These are phyloP conservation scores for Pitangus sulphuratus DNA, from an alignment of 2,797 vertebrate species.

Conservation along the genomic window DNA sequence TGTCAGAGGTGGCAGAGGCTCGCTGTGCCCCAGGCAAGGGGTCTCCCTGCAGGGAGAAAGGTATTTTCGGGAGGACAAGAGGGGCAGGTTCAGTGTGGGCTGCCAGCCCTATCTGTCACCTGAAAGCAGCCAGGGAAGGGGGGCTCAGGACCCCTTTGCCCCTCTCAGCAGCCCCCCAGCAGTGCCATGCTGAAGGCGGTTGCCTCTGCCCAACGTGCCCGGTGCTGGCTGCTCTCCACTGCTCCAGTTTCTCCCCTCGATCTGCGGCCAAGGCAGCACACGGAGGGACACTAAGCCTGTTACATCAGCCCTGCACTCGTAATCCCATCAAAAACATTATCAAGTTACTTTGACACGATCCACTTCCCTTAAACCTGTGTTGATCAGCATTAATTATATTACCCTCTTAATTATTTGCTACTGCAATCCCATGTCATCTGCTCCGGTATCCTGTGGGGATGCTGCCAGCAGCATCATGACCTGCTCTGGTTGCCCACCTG, in stretches of 20 bases:
- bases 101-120: background rate
- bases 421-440: slow-evolving; percentile 41
- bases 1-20: background rate
- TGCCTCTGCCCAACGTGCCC: rapidly evolving
- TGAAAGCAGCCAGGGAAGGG: background rate
- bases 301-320: slow-evolving; percentile 46
- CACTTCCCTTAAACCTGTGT: slow-evolving; percentile 67
- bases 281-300: slow-evolving; percentile 35
- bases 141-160: background rate
- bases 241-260: background rate
- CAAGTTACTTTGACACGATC: slow-evolving; percentile 69
- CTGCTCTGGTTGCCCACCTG: background rate
- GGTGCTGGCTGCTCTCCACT: background rate
- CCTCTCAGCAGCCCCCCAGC: background rate
- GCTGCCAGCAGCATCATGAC: background rate
- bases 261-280: background rate
- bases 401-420: slow-evolving; percentile 68
- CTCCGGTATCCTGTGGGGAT: background rate
- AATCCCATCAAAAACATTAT: slow-evolving; percentile 68
- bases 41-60: rapidly evolving
- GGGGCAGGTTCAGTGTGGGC: rapidly evolving
- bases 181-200: rapidly evolving
- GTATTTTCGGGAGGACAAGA: background rate
- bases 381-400: slow-evolving; percentile 70
- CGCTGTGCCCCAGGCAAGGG: background rate